Evolutionary conservation across 1,140 invertebrate genomes (phyloP), one percentile per base, ranked within the genome.

Genomic region (Contarinia nasturtii): DNA sequence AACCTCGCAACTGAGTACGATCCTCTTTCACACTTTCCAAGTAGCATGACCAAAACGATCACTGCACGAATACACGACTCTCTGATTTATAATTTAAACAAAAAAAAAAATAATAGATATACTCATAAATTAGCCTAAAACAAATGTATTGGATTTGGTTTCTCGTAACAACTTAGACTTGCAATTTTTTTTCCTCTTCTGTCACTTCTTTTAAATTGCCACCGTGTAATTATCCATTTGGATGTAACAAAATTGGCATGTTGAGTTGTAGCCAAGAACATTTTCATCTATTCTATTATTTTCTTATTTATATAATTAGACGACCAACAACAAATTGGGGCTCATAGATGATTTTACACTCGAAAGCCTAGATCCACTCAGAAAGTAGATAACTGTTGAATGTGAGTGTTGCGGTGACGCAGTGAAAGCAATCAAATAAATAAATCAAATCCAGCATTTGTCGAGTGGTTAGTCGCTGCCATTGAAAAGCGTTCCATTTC

Each of bases 301-400:
- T 33, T 38, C 8, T 33, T 36, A 27, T 41, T 14, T 27, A 51
- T 38, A 15, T 49, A 54, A 22, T 51, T 60, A 33, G 41, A 62
- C 53, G 56, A 50, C 73, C 80, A 78, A 78, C 59, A 82, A 82
- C 42, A 66, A 85, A 33, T 74, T 78, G 4, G 79, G 83, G 57
- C 78, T 79, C 37, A 80, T 82, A 50, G 84, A 86, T 59, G 84
- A 88, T 64, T 88, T 88, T 59, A 82, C 80, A n/a, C 58, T 89
- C 52, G 84, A 86, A 60, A 84, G 80, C 63, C 69, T 87, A 54
- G 85, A 87, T 70, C 85, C 84, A 38, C 65, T 86, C 48, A 66
- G 68, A 50, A 70, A 71, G 53, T 63, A 53, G 50, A 0, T 43
- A 14, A 5, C n/a, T n/a, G n/a, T n/a, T n/a, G n/a, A n/a, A n/a